Evolutionary conservation across 2,113 vertebrate genomes (phyloP).

Genomic region (Cyanoderma ruficeps): DNA sequence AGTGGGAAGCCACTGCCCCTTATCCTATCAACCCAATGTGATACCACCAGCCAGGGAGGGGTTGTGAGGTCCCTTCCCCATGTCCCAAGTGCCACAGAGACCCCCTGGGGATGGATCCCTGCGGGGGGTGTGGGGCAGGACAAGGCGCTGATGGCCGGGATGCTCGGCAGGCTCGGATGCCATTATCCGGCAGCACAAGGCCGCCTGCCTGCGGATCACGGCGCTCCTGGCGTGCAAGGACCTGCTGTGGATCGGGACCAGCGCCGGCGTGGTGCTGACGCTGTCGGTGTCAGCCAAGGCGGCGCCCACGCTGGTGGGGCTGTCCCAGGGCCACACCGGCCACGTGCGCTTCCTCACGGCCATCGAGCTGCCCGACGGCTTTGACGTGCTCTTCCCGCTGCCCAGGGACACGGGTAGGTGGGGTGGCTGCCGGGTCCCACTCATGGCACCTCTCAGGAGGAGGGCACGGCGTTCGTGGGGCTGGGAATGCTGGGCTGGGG

Average conservation of each 20-base stretch:
- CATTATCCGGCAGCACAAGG: constrained; percentile 97
- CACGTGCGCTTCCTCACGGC: constrained; percentile 96
- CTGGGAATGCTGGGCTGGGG: fast-evolving
- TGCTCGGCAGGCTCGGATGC: constrained; percentile 84
- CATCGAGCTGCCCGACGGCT: constrained; percentile 91
- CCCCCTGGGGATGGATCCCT: fast-evolving
- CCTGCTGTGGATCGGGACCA: constrained; percentile 96
- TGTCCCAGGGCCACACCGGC: constrained; percentile 94
- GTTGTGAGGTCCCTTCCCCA: background rate
- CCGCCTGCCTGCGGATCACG: constrained; percentile 94
- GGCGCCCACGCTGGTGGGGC: constrained; percentile 83
- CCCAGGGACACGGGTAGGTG: constrained; percentile 5
- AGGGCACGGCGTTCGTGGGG: fast-evolving
- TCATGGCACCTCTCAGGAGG: fast-evolving
- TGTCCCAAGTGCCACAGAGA: fast-evolving
- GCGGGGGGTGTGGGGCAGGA: fast-evolving
- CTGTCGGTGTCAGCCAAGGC: constrained; percentile 79
- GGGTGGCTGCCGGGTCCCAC: fast-evolving
- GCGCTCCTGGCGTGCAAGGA: constrained; percentile 93
- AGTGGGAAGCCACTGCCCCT: background rate
- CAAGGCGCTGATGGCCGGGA: fast-evolving
- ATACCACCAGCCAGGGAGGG: fast-evolving
- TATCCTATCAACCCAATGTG: background rate
- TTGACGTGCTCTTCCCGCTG: constrained; percentile 81
- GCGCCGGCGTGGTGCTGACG: constrained; percentile 93